Conservation (phyloP, 2,888 invertebrate genomes). For the Incurvaria masculella region DNA sequence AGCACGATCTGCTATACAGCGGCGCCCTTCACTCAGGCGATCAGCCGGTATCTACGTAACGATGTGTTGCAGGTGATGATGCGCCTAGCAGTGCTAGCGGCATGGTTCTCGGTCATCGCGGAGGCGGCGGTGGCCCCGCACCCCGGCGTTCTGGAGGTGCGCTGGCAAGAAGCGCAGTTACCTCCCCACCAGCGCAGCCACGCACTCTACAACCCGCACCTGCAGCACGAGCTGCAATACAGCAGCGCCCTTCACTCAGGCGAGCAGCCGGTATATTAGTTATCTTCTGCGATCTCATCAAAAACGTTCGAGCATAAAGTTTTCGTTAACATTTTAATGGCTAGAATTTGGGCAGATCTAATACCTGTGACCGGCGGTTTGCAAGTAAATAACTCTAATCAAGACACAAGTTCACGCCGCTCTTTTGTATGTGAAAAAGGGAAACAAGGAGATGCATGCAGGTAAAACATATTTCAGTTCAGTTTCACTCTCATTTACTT, state of each 20-base stretch:
- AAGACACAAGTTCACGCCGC: too few species aligned
- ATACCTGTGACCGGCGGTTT: too few species aligned
- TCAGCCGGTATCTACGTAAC: too few species aligned
- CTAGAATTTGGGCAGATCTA: too few species aligned
- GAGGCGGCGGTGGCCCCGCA: constrained; percentile 50
- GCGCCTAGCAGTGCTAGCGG: constrained; percentile 19
- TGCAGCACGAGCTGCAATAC: constrained; percentile 50
- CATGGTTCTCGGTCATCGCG: constrained; percentile 25
- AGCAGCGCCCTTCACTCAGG: constrained; percentile 61
- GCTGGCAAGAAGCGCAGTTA: constrained; percentile 53
- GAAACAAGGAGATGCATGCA: too few species aligned
- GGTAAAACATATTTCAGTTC: too few species aligned
- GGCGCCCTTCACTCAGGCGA: constrained; percentile 45
- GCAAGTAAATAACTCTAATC: too few species aligned
- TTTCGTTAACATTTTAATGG: too few species aligned
- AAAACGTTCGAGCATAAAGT: too few species aligned
- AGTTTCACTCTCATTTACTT: too few species aligned
- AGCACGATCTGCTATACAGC: constrained; percentile 49
- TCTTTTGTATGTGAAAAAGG: too few species aligned
- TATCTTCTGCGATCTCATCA: too few species aligned
- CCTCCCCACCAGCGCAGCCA: constrained; percentile 57
- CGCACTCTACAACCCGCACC: constrained; percentile 56
- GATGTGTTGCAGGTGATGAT: background rate
- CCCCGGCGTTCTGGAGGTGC: constrained; percentile 55
- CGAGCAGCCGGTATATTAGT: constrained; percentile 55